Evolutionary conservation across 2,113 vertebrate species (phyloP).

Genomic region (Gulo gulo): DNA sequence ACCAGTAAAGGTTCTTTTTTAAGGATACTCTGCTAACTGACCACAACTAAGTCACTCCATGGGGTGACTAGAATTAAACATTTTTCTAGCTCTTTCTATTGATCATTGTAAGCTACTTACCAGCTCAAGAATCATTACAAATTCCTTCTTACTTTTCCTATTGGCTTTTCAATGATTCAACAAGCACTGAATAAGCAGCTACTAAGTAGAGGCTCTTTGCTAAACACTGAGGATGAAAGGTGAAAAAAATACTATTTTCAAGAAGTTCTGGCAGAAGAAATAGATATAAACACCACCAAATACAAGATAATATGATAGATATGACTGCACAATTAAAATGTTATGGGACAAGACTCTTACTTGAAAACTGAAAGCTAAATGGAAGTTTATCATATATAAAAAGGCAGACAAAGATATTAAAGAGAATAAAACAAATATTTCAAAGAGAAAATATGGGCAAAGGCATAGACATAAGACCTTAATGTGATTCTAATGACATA

Average conservation of each 20-base stretch:
- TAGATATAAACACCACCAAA: not conserved
- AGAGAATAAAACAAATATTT: not conserved
- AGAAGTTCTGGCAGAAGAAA: not conserved
- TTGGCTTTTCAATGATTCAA: slow-evolving; percentile 1
- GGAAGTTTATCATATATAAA: slow-evolving; percentile 26
- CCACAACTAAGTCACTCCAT: not conserved
- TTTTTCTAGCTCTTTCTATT: not conserved
- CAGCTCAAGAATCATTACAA: not conserved
- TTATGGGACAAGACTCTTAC: not conserved
- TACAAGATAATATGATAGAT: not conserved
- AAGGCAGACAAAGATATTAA: not conserved
- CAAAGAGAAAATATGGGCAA: slow-evolving; percentile 6
- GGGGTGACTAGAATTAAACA: slow-evolving; percentile 1
- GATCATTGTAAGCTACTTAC: not conserved
- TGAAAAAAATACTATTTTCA: slow-evolving; percentile 38
- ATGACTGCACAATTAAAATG: slow-evolving; percentile 4
- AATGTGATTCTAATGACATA: not conserved
- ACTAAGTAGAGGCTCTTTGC: not conserved
- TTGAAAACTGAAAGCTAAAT: slow-evolving; percentile 25
- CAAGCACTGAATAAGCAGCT: slow-evolving; percentile 15
- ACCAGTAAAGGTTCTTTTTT: not conserved
- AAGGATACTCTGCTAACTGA: not conserved
- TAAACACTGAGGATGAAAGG: not conserved
- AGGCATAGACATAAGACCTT: not conserved
- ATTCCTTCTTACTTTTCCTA: not conserved